Evolutionary conservation across 2,888 invertebrate genomes (phyloP), one percentile per base, ranked within the genome.

Genomic region (Teinopalpus imperialis): DNA sequence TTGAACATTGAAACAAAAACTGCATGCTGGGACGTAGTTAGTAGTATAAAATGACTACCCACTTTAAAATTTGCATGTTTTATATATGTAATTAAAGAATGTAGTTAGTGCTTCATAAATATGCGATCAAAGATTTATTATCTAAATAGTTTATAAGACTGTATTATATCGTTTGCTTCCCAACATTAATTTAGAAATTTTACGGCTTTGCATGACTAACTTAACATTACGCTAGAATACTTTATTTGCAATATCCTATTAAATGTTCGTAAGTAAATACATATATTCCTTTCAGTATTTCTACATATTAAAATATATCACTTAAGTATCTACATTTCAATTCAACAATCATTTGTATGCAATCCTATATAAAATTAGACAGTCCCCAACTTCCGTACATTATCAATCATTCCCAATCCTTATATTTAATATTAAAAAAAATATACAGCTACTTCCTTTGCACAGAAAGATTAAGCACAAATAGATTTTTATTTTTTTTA

Each of bases 141-240:
- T 6, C 20, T 26, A 4, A 16, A 13, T 44, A 30, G 21, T 14
- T 23, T n/a, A 18, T 31, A 44, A 36, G 37, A 37, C 37, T 9
- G 7, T 32, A 8, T 23, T 31, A 44, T 26, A 37, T 32, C 27
- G 5, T 32, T 40, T 13, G 20, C 32, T 34, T 27, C 26, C 20
- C 24, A 32, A 39, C n/a, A 32, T 32, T 39, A 26, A 32, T 29
- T 29, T 29, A 34, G n/a, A 21, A 14, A 23, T 9, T n/a, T 34
- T 46, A 40, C 16, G 3, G 40, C 46, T 46, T 46, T 35, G 46
- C 46, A 46, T 46, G 40, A 41, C 35, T 46, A 46, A 46, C 24
- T 18, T 45, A 21, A 40, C 34, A 41, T 27, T 45, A 26, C 8
- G 5, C 23, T 43, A n/a, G 20, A 27, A 16, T 36, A 34, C n/a